These are phyloP conservation scores for Phycodurus eques DNA, from an alignment of 2,113 vertebrate species.

Conservation along the genomic window DNA sequence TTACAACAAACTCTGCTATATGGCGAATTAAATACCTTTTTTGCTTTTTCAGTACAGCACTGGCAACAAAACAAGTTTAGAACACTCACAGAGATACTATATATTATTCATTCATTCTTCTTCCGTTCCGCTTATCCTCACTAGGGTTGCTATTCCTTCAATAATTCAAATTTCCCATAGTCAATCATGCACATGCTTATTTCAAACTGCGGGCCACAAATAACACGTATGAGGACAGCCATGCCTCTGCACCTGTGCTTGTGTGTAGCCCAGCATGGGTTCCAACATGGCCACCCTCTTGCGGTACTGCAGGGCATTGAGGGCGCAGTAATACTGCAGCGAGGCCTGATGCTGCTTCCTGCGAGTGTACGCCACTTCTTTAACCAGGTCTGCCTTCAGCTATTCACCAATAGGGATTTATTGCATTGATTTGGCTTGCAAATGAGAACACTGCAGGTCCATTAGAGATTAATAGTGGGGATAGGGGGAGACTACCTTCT, in stretches of 20 bases:
- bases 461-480: slow-evolving; percentile 7
- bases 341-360: slow-evolving; percentile 94
- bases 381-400: slow-evolving; percentile 85
- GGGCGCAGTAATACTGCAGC: slow-evolving; percentile 93
- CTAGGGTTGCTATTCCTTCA: background rate
- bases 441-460: slow-evolving; percentile 10
- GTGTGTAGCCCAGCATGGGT: slow-evolving; percentile 90
- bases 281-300: slow-evolving; percentile 93
- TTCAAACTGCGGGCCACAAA: background rate
- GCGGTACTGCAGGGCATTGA: slow-evolving; percentile 93
- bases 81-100: background rate
- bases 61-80: background rate
- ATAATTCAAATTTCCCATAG: background rate
- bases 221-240: background rate
- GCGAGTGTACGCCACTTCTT: slow-evolving; percentile 87
- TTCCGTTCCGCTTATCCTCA: too few species aligned
- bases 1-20: background rate
- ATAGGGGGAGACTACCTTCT: slow-evolving; percentile 78
- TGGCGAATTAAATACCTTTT: background rate
- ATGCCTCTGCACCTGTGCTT: slow-evolving; percentile 79
- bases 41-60: too few species aligned
- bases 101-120: too few species aligned
- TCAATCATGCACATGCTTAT: too few species aligned
- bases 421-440: slow-evolving; percentile 8
- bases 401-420: slow-evolving; percentile 53